Evolutionary conservation across 2,888 invertebrate species (phyloP).

Genomic region (Chelonus formosanus): DNA sequence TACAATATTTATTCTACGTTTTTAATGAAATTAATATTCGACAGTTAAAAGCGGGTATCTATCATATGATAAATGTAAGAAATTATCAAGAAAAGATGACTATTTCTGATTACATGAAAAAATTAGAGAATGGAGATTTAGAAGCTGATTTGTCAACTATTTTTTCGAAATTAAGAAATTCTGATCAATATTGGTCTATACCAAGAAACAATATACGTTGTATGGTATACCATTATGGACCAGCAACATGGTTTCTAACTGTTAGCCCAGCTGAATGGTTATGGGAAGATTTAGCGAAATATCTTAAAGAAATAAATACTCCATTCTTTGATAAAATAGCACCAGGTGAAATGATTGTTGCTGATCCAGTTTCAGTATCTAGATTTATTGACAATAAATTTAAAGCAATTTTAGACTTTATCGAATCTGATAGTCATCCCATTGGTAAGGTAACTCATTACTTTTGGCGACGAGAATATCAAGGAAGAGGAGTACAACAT

Average conservation of each 20-base stretch:
- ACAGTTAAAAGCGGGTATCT: too few species aligned
- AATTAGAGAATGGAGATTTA: slow-evolving; percentile 31
- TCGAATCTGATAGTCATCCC: slow-evolving; percentile 44
- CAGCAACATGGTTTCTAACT: slow-evolving; percentile 46
- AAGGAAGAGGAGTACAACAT: slow-evolving; percentile 46
- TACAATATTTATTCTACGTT: too few species aligned
- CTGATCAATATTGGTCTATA: slow-evolving; percentile 39
- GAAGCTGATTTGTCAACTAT: slow-evolving; percentile 40
- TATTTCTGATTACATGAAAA: neutral
- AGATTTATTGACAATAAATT: slow-evolving; percentile 53
- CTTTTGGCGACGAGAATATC: slow-evolving; percentile 46
- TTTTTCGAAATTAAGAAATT: slow-evolving; percentile 35
- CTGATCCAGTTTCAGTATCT: slow-evolving; percentile 51
- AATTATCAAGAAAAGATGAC: too few species aligned
- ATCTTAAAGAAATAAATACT: slow-evolving; percentile 39
- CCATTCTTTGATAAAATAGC: slow-evolving; percentile 40
- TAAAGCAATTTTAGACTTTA: slow-evolving; percentile 48
- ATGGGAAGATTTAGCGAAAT: slow-evolving; percentile 49
- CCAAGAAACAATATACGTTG: slow-evolving; percentile 41
- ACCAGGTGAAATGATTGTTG: slow-evolving; percentile 47
- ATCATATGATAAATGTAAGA: too few species aligned
- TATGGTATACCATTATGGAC: slow-evolving; percentile 44
- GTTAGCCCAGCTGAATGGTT: slow-evolving; percentile 44
- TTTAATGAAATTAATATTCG: too few species aligned
- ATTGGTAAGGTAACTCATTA: slow-evolving; percentile 44